These are phyloP conservation scores for Noctua janthina DNA, from an alignment of 2,888 invertebrate species.

Conservation along the genomic window DNA sequence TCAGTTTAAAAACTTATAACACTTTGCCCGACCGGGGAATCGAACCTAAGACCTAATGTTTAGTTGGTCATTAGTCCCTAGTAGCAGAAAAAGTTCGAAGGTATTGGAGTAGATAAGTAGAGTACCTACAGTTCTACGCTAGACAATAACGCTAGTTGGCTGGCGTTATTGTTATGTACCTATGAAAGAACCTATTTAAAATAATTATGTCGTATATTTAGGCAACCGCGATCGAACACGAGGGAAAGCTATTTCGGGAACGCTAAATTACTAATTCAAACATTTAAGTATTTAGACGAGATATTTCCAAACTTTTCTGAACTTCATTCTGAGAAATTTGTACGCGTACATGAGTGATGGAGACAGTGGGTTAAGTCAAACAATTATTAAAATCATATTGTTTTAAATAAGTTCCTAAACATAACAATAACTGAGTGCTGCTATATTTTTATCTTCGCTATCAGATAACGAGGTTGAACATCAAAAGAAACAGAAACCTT, in stretches of 20 bases:
- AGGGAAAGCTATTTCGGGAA: background rate
- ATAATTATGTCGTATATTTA: background rate
- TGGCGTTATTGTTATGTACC: background rate
- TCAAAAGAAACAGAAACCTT: slow-evolving; percentile 27
- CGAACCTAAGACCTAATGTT: background rate
- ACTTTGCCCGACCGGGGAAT: background rate
- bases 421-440: background rate
- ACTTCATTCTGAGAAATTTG: background rate
- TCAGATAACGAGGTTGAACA: slow-evolving; percentile 10
- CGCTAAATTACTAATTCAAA: background rate
- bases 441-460: slow-evolving; percentile 1
- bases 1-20: no score
- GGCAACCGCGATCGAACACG: background rate
- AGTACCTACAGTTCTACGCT: background rate
- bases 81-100: background rate
- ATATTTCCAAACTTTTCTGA: background rate
- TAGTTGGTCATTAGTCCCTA: background rate
- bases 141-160: background rate
- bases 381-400: slow-evolving; percentile 3
- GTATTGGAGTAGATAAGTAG: background rate
- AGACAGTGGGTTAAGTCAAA: background rate
- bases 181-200: background rate
- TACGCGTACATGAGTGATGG: background rate
- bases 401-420: slow-evolving; percentile 1
- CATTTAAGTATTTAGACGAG: background rate